phyloP scores from a whole-genome alignment of 2,888 invertebrate genomes.

The Orgyia antiqua region DNA sequence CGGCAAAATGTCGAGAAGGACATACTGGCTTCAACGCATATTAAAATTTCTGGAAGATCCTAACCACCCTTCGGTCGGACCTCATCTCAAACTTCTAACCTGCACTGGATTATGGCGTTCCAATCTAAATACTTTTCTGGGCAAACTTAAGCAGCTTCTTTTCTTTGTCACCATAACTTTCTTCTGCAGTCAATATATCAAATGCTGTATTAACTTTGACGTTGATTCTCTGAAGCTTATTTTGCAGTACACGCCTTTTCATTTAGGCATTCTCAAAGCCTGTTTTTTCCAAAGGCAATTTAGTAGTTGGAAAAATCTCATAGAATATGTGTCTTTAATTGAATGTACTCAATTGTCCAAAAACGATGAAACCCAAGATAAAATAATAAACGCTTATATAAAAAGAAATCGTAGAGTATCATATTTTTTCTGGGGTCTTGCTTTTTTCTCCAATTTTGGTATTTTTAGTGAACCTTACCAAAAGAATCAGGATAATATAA shows the following conservation, averaged over 20 bases:
- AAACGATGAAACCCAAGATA: constrained; percentile 19
- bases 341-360: constrained; percentile 35
- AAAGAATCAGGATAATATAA: constrained; percentile 35
- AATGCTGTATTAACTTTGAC: constrained; percentile 34
- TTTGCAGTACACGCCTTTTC: constrained; percentile 51
- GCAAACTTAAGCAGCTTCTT: constrained; percentile 33
- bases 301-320: constrained; percentile 38
- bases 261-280: constrained; percentile 45
- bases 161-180: constrained; percentile 37
- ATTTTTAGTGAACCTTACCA: constrained; percentile 50
- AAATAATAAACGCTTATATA: constrained; percentile 37
- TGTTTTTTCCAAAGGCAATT: constrained; percentile 43
- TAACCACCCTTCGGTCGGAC: constrained; percentile 44
- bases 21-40: constrained; percentile 9
- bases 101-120: constrained; percentile 46
- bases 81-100: constrained; percentile 37
- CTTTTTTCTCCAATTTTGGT: constrained; percentile 40
- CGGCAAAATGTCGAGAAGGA: constrained; percentile 10
- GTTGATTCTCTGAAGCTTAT: constrained; percentile 36
- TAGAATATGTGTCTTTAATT: constrained; percentile 39
- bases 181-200: constrained; percentile 48
- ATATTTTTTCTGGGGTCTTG: constrained; percentile 45
- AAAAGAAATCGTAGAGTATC: constrained; percentile 38
- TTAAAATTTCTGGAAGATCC: constrained; percentile 36
- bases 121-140: constrained; percentile 17